phyloP scores from a whole-genome alignment of 64 coral and sea anemone genomes.

The Porites australiensis region DNA sequence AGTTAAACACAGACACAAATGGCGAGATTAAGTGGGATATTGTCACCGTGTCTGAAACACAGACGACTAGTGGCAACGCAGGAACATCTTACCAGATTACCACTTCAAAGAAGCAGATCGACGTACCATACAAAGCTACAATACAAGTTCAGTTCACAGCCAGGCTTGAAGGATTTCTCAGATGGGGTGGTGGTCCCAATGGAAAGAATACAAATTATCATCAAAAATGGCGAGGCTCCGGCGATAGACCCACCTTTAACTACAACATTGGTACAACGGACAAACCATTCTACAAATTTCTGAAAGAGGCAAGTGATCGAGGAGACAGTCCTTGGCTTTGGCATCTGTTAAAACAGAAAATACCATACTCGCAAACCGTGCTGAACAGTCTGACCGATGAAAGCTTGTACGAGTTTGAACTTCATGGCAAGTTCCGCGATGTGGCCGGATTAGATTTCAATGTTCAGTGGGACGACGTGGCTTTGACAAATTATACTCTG shows the following conservation, averaged over 20 bases:
- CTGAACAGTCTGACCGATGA: slow-evolving; percentile 46
- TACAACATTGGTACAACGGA: slow-evolving; percentile 31
- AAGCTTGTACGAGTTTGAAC: slow-evolving; percentile 62
- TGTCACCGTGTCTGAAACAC: background rate
- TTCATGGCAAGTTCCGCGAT: slow-evolving; percentile 72
- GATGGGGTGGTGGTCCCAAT: slow-evolving; percentile 70
- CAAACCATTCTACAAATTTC: slow-evolving; percentile 48
- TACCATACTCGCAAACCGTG: background rate
- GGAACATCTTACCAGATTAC: slow-evolving; percentile 20
- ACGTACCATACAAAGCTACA: slow-evolving; percentile 72
- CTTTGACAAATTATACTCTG: background rate
- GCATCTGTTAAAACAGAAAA: slow-evolving; percentile 54
- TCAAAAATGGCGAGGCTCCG: background rate
- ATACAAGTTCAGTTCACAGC: slow-evolving; percentile 72
- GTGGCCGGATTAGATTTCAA: slow-evolving; percentile 43
- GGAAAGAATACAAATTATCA: slow-evolving; percentile 67
- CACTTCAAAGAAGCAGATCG: background rate
- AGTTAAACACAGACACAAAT: background rate
- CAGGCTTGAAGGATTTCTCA: slow-evolving; percentile 73
- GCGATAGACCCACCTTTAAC: slow-evolving; percentile 23
- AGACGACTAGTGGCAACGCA: background rate
- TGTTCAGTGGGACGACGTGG: slow-evolving; percentile 37
- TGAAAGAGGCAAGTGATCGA: slow-evolving; percentile 62
- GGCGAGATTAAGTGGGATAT: slow-evolving; percentile 38
- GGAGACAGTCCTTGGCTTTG: slow-evolving; percentile 65